Conservation (phyloP, 2,113 vertebrate species). For the Ictalurus furcatus region DNA sequence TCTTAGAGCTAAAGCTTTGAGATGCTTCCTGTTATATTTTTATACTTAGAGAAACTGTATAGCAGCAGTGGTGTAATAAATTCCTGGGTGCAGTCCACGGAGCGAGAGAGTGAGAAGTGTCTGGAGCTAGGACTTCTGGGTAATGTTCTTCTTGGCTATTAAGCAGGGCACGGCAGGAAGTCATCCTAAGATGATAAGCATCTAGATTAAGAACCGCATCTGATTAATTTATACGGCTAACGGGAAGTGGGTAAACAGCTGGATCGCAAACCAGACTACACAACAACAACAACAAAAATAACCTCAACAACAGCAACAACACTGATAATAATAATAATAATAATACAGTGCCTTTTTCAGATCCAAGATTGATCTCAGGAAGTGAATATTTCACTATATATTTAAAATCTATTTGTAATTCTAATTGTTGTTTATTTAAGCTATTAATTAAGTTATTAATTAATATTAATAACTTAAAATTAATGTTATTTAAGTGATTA, state of each 20-base stretch:
- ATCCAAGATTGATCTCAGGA: not conserved
- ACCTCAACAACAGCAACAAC: too few species aligned
- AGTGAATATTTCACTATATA: not conserved
- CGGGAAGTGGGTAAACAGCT: not conserved
- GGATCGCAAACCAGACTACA: not conserved
- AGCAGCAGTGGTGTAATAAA: constrained; percentile 53
- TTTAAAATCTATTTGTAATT: not conserved
- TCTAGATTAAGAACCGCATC: not conserved
- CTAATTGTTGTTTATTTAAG: not conserved
- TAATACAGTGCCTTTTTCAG: not conserved
- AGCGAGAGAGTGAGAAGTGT: constrained; percentile 4
- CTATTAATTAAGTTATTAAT: not conserved
- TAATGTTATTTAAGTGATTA: too few species aligned
- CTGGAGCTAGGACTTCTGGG: constrained; percentile 18
- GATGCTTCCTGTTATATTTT: constrained; percentile 69
- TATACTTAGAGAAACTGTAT: constrained; percentile 71
- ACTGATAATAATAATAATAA: not conserved
- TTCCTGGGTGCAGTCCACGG: constrained; percentile 22
- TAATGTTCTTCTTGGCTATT: constrained; percentile 25
- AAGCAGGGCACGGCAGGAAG: not conserved
- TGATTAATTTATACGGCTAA: not conserved
- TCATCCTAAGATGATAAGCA: not conserved
- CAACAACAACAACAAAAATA: not conserved
- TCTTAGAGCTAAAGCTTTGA: not conserved
- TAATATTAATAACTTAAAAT: not conserved